A percentile compares a stretch with the other conserved stretches of the same genome.
These are phyloP conservation scores for Ctenosaura bakeri DNA, from an alignment of 2,797 vertebrate genomes.

Conservation along the genomic window DNA sequence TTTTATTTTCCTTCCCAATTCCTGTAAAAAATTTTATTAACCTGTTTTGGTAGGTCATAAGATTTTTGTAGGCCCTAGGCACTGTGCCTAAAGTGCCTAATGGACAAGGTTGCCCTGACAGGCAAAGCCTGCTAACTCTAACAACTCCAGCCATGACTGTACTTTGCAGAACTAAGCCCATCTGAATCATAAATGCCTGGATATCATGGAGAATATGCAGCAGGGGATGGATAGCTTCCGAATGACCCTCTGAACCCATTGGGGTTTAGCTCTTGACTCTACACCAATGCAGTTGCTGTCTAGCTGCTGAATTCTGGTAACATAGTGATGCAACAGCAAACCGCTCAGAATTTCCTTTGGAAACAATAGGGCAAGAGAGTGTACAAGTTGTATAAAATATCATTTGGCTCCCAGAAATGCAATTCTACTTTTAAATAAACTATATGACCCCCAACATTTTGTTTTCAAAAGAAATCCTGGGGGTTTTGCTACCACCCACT, in stretches of 20 bases:
- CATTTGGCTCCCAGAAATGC: background rate
- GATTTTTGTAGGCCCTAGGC: no score
- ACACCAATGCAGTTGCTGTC: background rate
- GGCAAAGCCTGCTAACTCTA: no score
- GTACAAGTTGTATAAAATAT: background rate
- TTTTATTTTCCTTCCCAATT: no score
- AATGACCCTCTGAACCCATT: background rate
- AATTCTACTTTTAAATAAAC: background rate
- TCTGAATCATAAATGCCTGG: background rate
- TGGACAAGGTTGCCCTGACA: no score
- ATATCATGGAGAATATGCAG: background rate
- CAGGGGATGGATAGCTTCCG: no score
- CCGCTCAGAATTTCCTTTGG: background rate
- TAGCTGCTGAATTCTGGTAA: background rate
- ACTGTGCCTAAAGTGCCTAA: no score
- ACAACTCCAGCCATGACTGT: no score
- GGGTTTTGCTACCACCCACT: no score
- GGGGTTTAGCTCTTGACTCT: background rate
- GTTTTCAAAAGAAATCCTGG: background rate
- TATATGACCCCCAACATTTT: background rate
- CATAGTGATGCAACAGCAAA: background rate
- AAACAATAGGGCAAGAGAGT: background rate
- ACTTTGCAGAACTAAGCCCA: background rate
- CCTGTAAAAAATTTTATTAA: no score
- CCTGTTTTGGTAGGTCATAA: no score